A percentile compares a stretch with the other conserved stretches of the same genome.
phyloP scores from a whole-genome alignment of 2,113 vertebrate species.

The Conger conger region DNA sequence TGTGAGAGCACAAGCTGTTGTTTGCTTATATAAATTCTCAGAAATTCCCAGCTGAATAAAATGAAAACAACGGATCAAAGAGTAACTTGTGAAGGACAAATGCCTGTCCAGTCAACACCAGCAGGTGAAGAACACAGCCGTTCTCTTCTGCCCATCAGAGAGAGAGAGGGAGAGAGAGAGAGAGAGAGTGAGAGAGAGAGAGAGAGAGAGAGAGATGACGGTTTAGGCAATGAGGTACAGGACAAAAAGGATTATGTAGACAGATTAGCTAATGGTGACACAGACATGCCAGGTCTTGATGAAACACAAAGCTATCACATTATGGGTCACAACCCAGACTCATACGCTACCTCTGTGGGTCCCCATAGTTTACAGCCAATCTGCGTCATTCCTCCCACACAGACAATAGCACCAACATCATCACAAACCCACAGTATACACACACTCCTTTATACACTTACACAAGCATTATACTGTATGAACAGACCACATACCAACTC shows the following conservation, averaged over 20 bases:
- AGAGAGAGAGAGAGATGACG: background rate
- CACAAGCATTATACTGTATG: background rate
- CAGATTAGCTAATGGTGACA: background rate
- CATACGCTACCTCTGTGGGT: background rate
- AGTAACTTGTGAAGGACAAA: background rate
- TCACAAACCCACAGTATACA: slow-evolving; percentile 2
- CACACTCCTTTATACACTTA: background rate
- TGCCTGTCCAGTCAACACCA: background rate
- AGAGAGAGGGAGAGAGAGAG: background rate
- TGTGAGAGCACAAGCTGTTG: background rate
- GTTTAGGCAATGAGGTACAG: background rate
- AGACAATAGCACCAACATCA: background rate
- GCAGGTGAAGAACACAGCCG: background rate
- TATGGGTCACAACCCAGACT: background rate
- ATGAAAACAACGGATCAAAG: slow-evolving; percentile 11
- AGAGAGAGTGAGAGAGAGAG: background rate
- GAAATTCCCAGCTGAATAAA: slow-evolving; percentile 14
- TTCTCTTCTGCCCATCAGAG: background rate
- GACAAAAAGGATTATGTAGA: background rate
- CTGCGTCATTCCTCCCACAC: slow-evolving; percentile 6
- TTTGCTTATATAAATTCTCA: slow-evolving; percentile 13
- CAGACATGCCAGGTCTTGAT: background rate
- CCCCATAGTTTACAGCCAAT: background rate
- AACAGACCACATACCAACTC: background rate
- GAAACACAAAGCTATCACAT: background rate